These are phyloP conservation scores for Tylochromis polylepis DNA, from an alignment of 2,113 vertebrate genomes.

Conservation along the genomic window DNA sequence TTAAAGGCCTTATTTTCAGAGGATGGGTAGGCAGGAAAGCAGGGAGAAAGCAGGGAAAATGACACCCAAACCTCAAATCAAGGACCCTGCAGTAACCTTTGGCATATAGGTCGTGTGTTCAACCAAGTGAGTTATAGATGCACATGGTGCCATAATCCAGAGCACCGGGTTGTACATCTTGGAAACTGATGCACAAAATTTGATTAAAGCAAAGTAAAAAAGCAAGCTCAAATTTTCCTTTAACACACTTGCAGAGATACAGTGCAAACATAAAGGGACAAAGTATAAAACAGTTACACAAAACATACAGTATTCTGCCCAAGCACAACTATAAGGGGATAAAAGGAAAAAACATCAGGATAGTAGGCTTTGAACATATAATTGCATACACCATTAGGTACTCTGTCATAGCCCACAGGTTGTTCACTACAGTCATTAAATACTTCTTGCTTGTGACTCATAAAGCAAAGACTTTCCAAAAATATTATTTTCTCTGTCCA, in stretches of 20 bases:
- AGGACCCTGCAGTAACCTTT: not conserved
- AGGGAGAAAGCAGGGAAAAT: not conserved
- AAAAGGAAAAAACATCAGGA: not conserved
- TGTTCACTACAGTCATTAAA: not conserved
- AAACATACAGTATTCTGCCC: not conserved
- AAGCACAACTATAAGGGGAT: not conserved
- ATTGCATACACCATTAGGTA: not conserved
- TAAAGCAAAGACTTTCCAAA: not conserved
- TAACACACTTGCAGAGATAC: not conserved
- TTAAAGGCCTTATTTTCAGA: not conserved
- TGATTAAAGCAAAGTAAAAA: not conserved
- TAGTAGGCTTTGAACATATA: not conserved
- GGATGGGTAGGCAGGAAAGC: not conserved
- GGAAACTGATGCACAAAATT: no score
- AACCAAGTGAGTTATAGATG: no score
- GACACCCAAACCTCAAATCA: not conserved
- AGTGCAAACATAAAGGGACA: not conserved
- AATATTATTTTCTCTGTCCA: not conserved
- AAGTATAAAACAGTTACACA: not conserved
- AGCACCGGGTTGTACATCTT: no score
- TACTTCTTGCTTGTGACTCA: not conserved
- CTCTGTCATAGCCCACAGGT: not conserved
- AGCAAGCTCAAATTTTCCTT: not conserved
- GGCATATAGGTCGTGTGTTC: no score
- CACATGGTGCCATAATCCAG: not conserved